Evolutionary conservation across 2,797 vertebrate genomes (phyloP).

Genomic region (Urophycis tenuis): DNA sequence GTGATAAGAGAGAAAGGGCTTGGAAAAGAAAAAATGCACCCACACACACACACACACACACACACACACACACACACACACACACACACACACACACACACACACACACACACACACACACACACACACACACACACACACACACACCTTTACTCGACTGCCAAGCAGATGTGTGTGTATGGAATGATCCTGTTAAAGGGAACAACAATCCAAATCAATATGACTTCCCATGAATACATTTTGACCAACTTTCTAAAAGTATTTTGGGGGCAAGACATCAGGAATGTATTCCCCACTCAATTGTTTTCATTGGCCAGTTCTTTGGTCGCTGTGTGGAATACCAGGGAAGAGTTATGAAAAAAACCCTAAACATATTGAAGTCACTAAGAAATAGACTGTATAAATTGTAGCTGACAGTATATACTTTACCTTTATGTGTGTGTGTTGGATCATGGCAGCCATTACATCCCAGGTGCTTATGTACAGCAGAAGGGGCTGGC

Average conservation of each 20-base stretch:
- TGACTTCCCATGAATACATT: not conserved
- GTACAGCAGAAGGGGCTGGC: slow-evolving; percentile 36
- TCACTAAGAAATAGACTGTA: not conserved
- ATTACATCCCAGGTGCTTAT: slow-evolving; percentile 47
- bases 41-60: slow-evolving; percentile 19
- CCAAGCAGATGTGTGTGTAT: not conserved
- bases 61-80: not conserved
- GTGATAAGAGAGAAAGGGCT: slow-evolving; percentile 43
- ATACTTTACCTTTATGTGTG: slow-evolving; percentile 9
- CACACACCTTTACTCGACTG: not conserved
- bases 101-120: slow-evolving; percentile 7
- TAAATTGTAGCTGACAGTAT: slow-evolving; percentile 8
- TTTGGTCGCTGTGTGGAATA: not conserved
- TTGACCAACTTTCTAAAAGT: not conserved
- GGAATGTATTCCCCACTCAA: not conserved
- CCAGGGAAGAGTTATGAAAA: not conserved
- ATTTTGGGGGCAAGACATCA: not conserved
- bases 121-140: slow-evolving; percentile 3
- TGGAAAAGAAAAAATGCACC: slow-evolving; percentile 12
- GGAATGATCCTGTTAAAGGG: not conserved
- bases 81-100: slow-evolving; percentile 7
- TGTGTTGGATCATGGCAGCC: slow-evolving; percentile 18
- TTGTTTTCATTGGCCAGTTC: not conserved
- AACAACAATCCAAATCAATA: not conserved
- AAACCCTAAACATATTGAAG: not conserved